Percentiles rank a stretch among this genome's conserved stretches.
Conservation (phyloP, 2,888 invertebrate species). For the Azorinus chamasolen region DNA sequence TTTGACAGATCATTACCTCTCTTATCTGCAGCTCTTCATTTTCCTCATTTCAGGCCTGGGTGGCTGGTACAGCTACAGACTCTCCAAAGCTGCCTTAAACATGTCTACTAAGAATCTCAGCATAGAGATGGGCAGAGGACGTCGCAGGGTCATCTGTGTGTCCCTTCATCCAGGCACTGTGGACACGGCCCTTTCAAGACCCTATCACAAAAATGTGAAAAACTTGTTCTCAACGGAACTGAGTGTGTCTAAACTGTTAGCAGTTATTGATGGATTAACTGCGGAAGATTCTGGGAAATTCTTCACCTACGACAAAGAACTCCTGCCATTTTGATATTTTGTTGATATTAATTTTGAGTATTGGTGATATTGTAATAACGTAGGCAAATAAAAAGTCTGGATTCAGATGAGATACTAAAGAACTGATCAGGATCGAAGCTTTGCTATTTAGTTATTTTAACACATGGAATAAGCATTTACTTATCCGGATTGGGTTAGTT, state of each 20-base stretch:
- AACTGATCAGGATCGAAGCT: too few relatives aligned
- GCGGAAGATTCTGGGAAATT: slow-evolving; percentile 76
- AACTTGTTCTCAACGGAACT: slow-evolving; percentile 76
- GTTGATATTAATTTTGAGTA: too few relatives aligned
- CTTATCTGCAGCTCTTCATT: too few relatives aligned
- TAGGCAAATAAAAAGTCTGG: too few relatives aligned
- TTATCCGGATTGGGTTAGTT: too few relatives aligned
- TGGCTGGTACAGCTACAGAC: slow-evolving; percentile 82
- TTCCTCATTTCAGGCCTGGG: slow-evolving; percentile 78
- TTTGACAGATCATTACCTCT: too few relatives aligned
- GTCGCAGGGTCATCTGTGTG: slow-evolving; percentile 74
- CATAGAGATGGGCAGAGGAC: slow-evolving; percentile 77
- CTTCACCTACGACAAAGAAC: slow-evolving; percentile 73
- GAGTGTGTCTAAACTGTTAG: slow-evolving; percentile 72
- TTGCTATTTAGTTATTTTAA: too few relatives aligned
- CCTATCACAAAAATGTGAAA: slow-evolving; percentile 79
- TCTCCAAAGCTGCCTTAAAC: slow-evolving; percentile 81
- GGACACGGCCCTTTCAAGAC: slow-evolving; percentile 78
- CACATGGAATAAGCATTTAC: too few relatives aligned
- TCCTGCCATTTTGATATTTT: slow-evolving; percentile 71
- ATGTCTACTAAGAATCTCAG: slow-evolving; percentile 81
- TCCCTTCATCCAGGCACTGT: slow-evolving; percentile 80
- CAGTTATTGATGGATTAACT: slow-evolving; percentile 73
- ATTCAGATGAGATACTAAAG: too few relatives aligned
- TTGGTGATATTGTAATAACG: too few relatives aligned